Evolutionary conservation across 2,113 vertebrate species (phyloP), one percentile per base, ranked within the genome.

Genomic region (Scophthalmus maximus): DNA sequence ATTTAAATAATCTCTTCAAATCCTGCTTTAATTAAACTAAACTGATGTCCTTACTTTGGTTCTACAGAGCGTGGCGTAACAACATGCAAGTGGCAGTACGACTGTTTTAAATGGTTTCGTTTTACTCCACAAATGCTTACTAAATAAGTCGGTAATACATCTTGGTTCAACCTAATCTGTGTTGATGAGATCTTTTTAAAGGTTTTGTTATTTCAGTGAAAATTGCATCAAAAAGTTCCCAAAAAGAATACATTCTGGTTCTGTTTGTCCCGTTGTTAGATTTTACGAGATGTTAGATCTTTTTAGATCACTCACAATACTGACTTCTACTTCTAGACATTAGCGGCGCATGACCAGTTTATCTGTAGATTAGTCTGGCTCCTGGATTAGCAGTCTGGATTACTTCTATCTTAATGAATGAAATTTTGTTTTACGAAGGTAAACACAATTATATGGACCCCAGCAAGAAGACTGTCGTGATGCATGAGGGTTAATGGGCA

Each of bases 281-380:
- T 46, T 38, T 63, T 27, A 30, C 11, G 29, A 52, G 27, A 23
- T 70, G 38, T 22, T n/a, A n/a, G n/a, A n/a, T n/a, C n/a, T n/a
- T n/a, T 20, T 23, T 4, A 61, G 57, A 57, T 79, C 23, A 67
- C 27, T 53, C 60, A 62, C 44, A 50, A 27, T 44, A 63, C 26
- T 71, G 56, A 80, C 58, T 71, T 69, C 60, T 63, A 23, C 57
- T 23, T 81, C 30, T 32, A 57, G 40, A 78, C 53, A 12, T 38
- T 40, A 78, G 57, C 8, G 46, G 30, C 3, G 49, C 56, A 58
- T 67, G 62, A 57, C 26, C 59, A 60, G 58, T 91, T 89, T 84
- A 91, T 87, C 87, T 71, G 52, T 63, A 84, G 88, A 89, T 92
- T 92, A 91, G 86, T 92, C 90, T 91, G 86, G 68, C 55, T 44